phyloP scores from a whole-genome alignment of 2,797 vertebrate genomes.

The Hafferia zeledoni region DNA sequence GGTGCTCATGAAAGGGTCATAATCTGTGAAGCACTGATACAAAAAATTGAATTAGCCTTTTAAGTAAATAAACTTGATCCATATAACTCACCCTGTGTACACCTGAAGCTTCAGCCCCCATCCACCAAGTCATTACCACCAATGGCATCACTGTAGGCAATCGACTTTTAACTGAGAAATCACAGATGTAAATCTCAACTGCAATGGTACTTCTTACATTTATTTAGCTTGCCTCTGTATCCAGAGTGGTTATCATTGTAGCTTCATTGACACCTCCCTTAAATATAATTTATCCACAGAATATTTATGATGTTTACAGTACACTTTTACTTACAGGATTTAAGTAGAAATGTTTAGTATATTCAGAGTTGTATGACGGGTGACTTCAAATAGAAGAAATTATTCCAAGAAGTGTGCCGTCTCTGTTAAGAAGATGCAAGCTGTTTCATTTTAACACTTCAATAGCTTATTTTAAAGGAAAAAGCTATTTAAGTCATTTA shows the following conservation, averaged over 20 bases:
- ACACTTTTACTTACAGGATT: neutral
- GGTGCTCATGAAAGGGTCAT: neutral
- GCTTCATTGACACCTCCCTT: neutral
- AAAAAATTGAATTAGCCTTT: neutral
- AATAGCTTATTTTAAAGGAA: neutral
- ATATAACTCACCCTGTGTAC: neutral
- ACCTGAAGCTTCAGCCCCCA: neutral
- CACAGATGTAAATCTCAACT: neutral
- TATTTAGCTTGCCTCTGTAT: neutral
- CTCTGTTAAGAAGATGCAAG: neutral
- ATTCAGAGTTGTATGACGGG: neutral
- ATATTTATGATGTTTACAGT: neutral
- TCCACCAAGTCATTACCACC: neutral
- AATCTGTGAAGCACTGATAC: neutral
- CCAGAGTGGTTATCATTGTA: neutral
- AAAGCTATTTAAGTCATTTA: conserved; percentile 8
- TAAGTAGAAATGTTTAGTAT: neutral
- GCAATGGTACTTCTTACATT: neutral
- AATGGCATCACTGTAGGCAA: neutral
- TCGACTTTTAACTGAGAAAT: neutral
- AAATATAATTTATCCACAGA: neutral
- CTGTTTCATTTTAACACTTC: conserved; percentile 10
- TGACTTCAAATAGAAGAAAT: conserved; percentile 3
- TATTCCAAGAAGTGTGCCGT: neutral
- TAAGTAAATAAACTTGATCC: neutral